Conservation (phyloP, 2,888 invertebrate species). For the Melanargia galathea region DNA sequence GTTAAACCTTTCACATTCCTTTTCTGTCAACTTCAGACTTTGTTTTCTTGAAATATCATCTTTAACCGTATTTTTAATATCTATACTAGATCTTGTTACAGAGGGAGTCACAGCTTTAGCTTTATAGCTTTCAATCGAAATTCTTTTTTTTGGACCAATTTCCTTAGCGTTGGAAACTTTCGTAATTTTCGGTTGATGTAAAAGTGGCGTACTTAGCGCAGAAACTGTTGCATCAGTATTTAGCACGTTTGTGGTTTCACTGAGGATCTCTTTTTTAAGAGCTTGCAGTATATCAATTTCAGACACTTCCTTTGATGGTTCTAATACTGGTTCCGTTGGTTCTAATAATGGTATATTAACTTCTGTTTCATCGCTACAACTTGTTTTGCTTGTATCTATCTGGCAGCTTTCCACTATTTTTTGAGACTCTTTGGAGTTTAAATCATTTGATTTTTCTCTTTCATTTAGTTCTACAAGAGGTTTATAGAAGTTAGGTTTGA, state of each 20-base stretch:
- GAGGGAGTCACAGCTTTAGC: constrained; percentile 54
- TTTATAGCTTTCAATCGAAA: constrained; percentile 77
- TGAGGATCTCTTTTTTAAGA: constrained; percentile 74
- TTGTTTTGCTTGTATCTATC: not conserved
- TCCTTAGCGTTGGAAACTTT: constrained; percentile 66
- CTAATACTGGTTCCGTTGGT: constrained; percentile 51
- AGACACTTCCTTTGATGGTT: constrained; percentile 54
- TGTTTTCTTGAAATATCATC: constrained; percentile 61
- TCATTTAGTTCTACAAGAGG: not conserved
- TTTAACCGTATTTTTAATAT: constrained; percentile 42
- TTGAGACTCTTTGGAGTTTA: not conserved
- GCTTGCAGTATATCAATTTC: constrained; percentile 78
- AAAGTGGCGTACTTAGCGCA: constrained; percentile 53
- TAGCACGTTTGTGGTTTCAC: constrained; percentile 59
- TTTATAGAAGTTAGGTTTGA: not conserved
- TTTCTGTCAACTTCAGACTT: constrained; percentile 73
- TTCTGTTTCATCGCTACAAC: constrained; percentile 22
- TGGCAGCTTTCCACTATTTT: not conserved
- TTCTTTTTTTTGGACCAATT: constrained; percentile 67
- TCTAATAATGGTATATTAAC: constrained; percentile 29
- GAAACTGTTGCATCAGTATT: constrained; percentile 46
- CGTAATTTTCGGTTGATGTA: constrained; percentile 72
- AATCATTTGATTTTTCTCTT: not conserved
- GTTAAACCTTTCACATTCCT: constrained; percentile 76
- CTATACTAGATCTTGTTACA: constrained; percentile 44